Conservation (phyloP, 2,113 vertebrate genomes). For the Elephantulus edwardii region DNA sequence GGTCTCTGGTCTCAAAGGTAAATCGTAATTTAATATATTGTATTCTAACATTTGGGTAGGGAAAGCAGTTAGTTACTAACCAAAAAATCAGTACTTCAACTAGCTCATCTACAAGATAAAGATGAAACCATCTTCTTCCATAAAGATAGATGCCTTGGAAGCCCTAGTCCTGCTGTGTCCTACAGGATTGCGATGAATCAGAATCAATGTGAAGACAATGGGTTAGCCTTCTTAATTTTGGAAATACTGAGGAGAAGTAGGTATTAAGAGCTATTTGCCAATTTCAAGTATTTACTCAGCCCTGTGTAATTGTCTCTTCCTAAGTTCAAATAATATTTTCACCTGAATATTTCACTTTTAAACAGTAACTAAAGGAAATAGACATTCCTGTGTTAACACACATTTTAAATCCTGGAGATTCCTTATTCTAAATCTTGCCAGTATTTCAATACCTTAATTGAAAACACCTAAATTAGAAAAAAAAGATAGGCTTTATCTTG, state of each 20-base stretch:
- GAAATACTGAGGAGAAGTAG: not conserved
- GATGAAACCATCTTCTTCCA: no score
- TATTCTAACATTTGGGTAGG: no score
- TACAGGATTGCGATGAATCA: no score
- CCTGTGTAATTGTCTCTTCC: not conserved
- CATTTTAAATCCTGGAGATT: not conserved
- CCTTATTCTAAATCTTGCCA: not conserved
- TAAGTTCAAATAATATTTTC: not conserved
- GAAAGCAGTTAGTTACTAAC: no score
- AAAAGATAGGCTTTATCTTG: not conserved
- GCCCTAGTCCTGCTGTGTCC: no score
- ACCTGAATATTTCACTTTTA: not conserved
- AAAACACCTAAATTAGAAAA: not conserved
- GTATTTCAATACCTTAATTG: not conserved
- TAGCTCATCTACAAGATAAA: no score
- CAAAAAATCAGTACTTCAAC: no score
- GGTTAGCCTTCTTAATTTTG: no score
- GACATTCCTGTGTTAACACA: not conserved
- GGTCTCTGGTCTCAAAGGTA: not conserved
- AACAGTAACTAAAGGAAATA: not conserved
- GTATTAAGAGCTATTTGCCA: not conserved
- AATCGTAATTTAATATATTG: not conserved
- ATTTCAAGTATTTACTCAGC: not conserved
- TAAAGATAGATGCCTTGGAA: no score
- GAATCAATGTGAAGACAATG: no score